These are phyloP conservation scores for Pocillopora verrucosa DNA, from an alignment of 64 coral and sea anemone species.

Conservation along the genomic window DNA sequence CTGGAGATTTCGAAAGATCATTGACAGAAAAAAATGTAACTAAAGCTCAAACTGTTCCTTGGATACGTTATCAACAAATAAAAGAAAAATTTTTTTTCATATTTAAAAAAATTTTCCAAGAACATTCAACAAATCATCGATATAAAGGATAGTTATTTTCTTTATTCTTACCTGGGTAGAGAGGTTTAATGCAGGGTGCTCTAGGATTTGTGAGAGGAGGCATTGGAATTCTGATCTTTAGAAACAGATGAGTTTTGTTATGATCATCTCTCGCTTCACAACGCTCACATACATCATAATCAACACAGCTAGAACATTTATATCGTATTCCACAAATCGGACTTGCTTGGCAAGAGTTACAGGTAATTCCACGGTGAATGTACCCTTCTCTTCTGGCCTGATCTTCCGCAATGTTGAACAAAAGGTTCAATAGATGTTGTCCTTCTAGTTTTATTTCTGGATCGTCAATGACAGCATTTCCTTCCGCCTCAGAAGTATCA, in stretches of 20 bases:
- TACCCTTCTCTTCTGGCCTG: conserved; percentile 89
- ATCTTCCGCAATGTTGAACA: conserved; percentile 94
- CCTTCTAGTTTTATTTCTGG: conserved; percentile 46
- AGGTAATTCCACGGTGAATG: conserved; percentile 97
- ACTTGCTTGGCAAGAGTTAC: conserved; percentile 88
- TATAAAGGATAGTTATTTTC: neutral
- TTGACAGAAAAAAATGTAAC: neutral
- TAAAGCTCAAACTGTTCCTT: neutral
- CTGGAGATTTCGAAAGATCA: neutral
- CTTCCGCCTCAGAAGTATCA: conserved; percentile 9
- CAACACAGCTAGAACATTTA: conserved; percentile 91
- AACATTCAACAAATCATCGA: too few relatives aligned
- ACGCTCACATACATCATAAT: conserved; percentile 96
- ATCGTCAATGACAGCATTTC: neutral
- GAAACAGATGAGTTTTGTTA: conserved; percentile 91
- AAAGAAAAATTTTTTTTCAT: too few relatives aligned
- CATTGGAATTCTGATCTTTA: conserved; percentile 92
- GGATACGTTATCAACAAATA: too few relatives aligned
- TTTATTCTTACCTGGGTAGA: conserved; percentile 82
- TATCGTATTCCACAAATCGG: conserved; percentile 92
- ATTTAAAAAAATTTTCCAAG: too few relatives aligned
- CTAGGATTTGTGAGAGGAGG: conserved; percentile 95
- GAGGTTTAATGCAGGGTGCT: conserved; percentile 75
- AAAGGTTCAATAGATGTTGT: conserved; percentile 78
- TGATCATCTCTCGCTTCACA: conserved; percentile 88